Percentiles rank a stretch among this genome's conserved stretches.
Conservation (phyloP, 1,140 invertebrate species). For the Colletes latitarsis region DNA sequence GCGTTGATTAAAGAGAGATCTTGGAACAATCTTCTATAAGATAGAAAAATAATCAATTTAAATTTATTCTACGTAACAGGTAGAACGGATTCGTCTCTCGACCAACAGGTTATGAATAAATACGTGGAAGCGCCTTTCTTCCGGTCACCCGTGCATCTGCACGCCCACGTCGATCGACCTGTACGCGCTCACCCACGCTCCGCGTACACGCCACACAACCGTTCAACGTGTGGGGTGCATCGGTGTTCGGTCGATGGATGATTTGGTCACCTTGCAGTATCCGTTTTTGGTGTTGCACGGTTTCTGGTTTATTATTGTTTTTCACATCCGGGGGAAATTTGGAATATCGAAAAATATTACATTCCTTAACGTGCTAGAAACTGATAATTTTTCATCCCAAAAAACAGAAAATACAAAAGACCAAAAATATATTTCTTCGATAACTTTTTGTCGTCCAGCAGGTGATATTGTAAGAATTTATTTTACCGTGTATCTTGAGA, state of each 20-base stretch:
- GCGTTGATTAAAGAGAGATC: too few relatives aligned
- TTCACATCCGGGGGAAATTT: too few relatives aligned
- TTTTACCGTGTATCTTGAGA: too few relatives aligned
- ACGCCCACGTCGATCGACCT: conserved; percentile 24
- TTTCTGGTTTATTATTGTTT: background rate
- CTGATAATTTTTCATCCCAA: too few relatives aligned
- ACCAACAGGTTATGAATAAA: conserved; percentile 36
- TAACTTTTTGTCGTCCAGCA: too few relatives aligned
- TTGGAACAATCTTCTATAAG: too few relatives aligned
- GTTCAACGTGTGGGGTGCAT: background rate
- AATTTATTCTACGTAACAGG: conserved; percentile 5
- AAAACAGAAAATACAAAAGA: too few relatives aligned
- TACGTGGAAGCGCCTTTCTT: conserved; percentile 11
- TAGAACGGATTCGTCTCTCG: background rate
- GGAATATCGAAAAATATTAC: too few relatives aligned
- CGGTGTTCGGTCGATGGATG: background rate
- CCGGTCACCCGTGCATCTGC: conserved; percentile 5
- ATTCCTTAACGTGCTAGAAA: too few relatives aligned
- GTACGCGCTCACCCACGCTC: background rate
- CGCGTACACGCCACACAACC: conserved; percentile 1
- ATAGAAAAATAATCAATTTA: background rate
- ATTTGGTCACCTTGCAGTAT: conserved; percentile 20
- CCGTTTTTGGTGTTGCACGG: background rate
- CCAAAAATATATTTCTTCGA: too few relatives aligned
- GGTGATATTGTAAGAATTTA: too few relatives aligned